Percentiles rank a stretch among this genome's conserved stretches.
Evolutionary conservation across 2,888 invertebrate genomes (phyloP).

Genomic region (Synanthedon andrenaeformis): DNA sequence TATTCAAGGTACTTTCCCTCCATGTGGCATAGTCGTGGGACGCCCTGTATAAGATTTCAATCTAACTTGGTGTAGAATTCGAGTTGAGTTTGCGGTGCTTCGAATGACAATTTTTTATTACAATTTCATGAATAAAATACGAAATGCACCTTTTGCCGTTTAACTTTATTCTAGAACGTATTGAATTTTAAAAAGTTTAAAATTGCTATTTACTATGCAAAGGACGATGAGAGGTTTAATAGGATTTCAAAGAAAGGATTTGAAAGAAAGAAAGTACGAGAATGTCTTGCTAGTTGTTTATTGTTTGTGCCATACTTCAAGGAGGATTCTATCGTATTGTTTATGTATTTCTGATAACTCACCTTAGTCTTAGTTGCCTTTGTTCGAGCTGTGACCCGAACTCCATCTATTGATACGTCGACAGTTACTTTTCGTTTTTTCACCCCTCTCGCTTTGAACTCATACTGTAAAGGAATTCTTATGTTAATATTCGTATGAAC

Average conservation of each 20-base stretch:
- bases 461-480: slow-evolving; percentile 81
- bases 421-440: slow-evolving; percentile 98
- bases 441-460: slow-evolving; percentile 97
- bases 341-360: too few species aligned
- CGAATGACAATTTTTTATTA: background rate
- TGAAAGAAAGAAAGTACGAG: too few species aligned
- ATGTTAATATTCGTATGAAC: background rate
- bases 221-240: too few species aligned
- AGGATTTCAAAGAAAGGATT: too few species aligned
- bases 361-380: slow-evolving; percentile 64
- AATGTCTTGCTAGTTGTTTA: too few species aligned
- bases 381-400: slow-evolving; percentile 88
- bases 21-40: too few species aligned
- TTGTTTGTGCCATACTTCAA: too few species aligned
- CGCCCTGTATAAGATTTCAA: slow-evolving; percentile 31
- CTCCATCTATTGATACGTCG: slow-evolving; percentile 94
- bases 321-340: too few species aligned
- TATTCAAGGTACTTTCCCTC: too few species aligned
- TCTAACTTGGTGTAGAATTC: slow-evolving; percentile 25
- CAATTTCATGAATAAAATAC: background rate
- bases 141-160: background rate
- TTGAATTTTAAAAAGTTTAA: too few species aligned
- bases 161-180: too few species aligned
- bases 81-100: slow-evolving; percentile 2
- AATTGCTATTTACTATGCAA: too few species aligned